These are phyloP conservation scores for Mechanitis messenoides DNA, from an alignment of 2,888 invertebrate species.

Conservation along the genomic window DNA sequence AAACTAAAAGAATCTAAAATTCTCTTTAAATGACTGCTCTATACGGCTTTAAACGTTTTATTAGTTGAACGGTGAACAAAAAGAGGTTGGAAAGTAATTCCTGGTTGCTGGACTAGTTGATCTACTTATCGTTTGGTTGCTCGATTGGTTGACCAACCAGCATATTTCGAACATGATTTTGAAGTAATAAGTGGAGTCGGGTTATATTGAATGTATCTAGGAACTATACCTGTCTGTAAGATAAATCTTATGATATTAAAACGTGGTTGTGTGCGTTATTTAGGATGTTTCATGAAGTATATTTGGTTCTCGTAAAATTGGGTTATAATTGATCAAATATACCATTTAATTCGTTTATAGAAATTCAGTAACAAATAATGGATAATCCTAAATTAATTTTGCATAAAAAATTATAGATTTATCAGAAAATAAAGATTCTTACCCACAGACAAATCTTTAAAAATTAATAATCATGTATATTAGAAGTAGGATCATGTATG, in stretches of 20 bases:
- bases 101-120: background rate
- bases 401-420: background rate
- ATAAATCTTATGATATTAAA: conserved; percentile 11
- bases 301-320: background rate
- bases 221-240: conserved; percentile 2
- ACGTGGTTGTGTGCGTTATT: conserved; percentile 11
- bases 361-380: no score
- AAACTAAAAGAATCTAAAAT: background rate
- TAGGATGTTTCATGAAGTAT: background rate
- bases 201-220: conserved; percentile 23
- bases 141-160: conserved; percentile 1
- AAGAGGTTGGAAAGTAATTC: background rate
- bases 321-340: no score
- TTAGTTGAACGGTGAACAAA: background rate
- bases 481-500: background rate
- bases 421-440: background rate
- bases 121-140: background rate
- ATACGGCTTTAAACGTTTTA: conserved; percentile 2
- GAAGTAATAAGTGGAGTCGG: conserved; percentile 13
- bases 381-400: no score
- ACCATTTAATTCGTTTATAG: background rate
- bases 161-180: background rate
- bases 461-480: background rate
- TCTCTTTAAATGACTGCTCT: conserved; percentile 1
- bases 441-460: background rate